phyloP scores from a whole-genome alignment of 2,888 invertebrate genomes.

The Mellilla xanthometata region DNA sequence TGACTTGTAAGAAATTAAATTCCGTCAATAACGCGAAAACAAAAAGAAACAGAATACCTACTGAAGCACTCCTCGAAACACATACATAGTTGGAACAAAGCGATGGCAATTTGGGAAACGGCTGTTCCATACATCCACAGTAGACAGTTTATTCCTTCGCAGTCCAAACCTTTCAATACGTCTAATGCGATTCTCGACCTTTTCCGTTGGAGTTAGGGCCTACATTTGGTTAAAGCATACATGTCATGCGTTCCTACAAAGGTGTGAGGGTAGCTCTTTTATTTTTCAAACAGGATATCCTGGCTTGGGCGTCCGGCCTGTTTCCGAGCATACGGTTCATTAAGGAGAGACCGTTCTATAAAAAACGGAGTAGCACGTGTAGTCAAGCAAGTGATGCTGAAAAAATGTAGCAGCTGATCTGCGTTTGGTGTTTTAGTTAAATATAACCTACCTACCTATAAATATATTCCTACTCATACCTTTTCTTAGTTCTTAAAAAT shows the following conservation, averaged over 20 bases:
- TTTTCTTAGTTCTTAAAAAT: too few relatives aligned
- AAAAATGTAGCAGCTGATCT: slow-evolving; percentile 32
- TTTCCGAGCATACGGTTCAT: slow-evolving; percentile 70
- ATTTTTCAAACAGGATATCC: slow-evolving; percentile 79
- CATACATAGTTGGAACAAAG: slow-evolving; percentile 20
- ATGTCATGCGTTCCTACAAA: slow-evolving; percentile 35
- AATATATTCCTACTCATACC: too few relatives aligned
- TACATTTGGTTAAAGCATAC: slow-evolving; percentile 25
- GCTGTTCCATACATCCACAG: slow-evolving; percentile 22
- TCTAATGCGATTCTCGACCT: slow-evolving; percentile 36
- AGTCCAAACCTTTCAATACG: slow-evolving; percentile 20
- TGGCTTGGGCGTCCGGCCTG: slow-evolving; percentile 57
- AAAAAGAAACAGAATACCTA: slow-evolving; percentile 17
- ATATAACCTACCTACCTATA: too few relatives aligned
- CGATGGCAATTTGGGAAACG: slow-evolving; percentile 30
- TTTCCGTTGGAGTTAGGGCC: slow-evolving; percentile 4
- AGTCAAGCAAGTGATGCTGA: slow-evolving; percentile 50
- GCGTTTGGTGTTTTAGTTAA: not conserved
- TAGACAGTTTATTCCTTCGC: slow-evolving; percentile 24
- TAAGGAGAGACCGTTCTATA: slow-evolving; percentile 55
- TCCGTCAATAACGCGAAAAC: not conserved
- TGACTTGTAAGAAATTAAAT: too few relatives aligned
- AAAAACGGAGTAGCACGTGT: slow-evolving; percentile 69
- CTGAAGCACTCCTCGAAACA: slow-evolving; percentile 21
- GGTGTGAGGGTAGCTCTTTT: slow-evolving; percentile 72